phyloP scores from a whole-genome alignment of 2,888 invertebrate genomes.

The Isotomurus palustris region DNA sequence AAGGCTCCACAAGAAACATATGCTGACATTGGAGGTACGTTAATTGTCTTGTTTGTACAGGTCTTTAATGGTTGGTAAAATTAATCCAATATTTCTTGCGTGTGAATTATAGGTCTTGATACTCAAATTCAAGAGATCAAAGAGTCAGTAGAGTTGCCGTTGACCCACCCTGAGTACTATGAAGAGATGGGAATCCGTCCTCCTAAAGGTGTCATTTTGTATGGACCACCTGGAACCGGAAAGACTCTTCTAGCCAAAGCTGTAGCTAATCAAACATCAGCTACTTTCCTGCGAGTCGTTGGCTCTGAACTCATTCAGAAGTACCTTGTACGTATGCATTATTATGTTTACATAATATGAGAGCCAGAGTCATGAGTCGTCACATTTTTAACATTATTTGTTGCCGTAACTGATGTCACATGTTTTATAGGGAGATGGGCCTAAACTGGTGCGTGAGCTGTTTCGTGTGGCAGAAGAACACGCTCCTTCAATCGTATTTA shows the following conservation, averaged over 20 bases:
- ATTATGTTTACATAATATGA: background rate
- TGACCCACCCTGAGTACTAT: slow-evolving; percentile 99
- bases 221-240: slow-evolving; percentile 82
- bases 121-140: slow-evolving; percentile 97
- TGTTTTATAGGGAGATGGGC: slow-evolving; percentile 74
- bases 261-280: slow-evolving; percentile 98
- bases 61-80: background rate
- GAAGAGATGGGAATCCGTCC: slow-evolving; percentile 99
- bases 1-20: slow-evolving; percentile 99
- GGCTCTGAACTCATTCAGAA: slow-evolving; percentile 99
- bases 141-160: slow-evolving; percentile 95
- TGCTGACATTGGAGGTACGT: slow-evolving; percentile 84
- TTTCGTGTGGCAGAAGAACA: slow-evolving; percentile 99
- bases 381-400: too few species aligned
- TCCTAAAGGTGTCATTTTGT: slow-evolving; percentile 97
- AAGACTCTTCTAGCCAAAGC: slow-evolving; percentile 98
- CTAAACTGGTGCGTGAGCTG: slow-evolving; percentile 93
- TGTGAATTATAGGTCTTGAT: slow-evolving; percentile 58
- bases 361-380: too few species aligned
- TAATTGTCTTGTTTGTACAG: slow-evolving; percentile 6
- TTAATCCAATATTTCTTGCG: background rate
- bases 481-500: slow-evolving; percentile 98
- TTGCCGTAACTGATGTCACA: background rate
- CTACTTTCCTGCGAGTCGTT: slow-evolving; percentile 95
- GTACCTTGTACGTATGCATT: slow-evolving; percentile 64